phyloP scores from a whole-genome alignment of 2,888 invertebrate species.

The Drosophila putrida region DNA sequence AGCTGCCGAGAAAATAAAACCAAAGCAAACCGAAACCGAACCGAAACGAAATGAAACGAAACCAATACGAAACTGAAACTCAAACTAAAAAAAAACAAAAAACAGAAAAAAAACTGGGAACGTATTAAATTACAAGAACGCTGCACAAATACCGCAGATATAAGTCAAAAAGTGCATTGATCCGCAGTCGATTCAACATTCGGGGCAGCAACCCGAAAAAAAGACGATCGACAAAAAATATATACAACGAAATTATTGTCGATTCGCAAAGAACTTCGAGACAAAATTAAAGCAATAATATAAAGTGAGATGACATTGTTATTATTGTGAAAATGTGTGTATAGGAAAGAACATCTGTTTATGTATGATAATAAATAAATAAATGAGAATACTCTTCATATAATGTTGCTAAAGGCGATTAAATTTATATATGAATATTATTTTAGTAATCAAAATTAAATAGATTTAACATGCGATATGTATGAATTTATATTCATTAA shows the following conservation, averaged over 20 bases:
- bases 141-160: conserved; percentile 50
- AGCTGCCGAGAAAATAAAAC: conserved; percentile 29
- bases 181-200: conserved; percentile 60
- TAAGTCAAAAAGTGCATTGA: conserved; percentile 70
- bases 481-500: too few relatives aligned
- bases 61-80: conserved; percentile 27
- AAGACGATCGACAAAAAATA: conserved; percentile 18
- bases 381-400: too few relatives aligned
- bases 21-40: conserved; percentile 38
- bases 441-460: too few relatives aligned
- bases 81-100: conserved; percentile 5
- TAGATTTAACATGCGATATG: too few relatives aligned
- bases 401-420: too few relatives aligned
- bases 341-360: not conserved
- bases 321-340: not conserved
- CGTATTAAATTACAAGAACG: conserved; percentile 47
- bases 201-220: conserved; percentile 12
- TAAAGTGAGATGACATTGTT: conserved; percentile 15
- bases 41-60: conserved; percentile 28
- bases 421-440: too few relatives aligned
- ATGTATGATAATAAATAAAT: too few relatives aligned
- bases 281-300: conserved; percentile 1
- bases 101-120: not conserved
- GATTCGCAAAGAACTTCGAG: conserved; percentile 12
- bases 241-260: conserved; percentile 6